Conservation (phyloP, 2,113 vertebrate genomes). For the Lycaon pictus region DNA sequence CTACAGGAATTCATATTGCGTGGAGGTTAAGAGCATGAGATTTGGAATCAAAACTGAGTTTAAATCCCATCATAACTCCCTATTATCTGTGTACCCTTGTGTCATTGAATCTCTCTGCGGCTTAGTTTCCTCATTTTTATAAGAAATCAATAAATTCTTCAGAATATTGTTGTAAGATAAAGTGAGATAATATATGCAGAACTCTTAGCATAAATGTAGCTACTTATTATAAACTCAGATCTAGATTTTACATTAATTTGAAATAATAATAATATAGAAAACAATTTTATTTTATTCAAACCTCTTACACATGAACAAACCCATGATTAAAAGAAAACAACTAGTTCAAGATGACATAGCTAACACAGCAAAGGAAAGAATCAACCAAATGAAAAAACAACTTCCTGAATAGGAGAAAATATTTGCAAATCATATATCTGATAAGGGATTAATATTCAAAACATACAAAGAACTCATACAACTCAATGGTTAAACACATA, state of each 20-base stretch:
- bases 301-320: neutral
- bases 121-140: constrained; percentile 46
- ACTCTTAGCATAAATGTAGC: neutral
- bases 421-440: neutral
- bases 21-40: neutral
- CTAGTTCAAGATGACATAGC: neutral
- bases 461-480: neutral
- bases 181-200: constrained; percentile 43
- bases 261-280: constrained; percentile 46
- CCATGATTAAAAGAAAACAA: neutral
- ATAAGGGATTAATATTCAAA: neutral
- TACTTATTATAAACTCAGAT: constrained; percentile 39
- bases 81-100: neutral
- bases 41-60: constrained; percentile 42
- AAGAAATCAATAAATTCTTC: constrained; percentile 27
- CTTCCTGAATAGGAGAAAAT: neutral
- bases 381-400: neutral
- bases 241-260: constrained; percentile 44
- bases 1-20: neutral
- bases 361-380: neutral
- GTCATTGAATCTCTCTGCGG: neutral
- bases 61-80: neutral
- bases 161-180: constrained; percentile 32
- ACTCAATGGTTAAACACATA: neutral
- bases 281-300: constrained; percentile 44